Evolutionary conservation across 2,888 invertebrate species (phyloP).

Genomic region (Standfussiana lucernea): DNA sequence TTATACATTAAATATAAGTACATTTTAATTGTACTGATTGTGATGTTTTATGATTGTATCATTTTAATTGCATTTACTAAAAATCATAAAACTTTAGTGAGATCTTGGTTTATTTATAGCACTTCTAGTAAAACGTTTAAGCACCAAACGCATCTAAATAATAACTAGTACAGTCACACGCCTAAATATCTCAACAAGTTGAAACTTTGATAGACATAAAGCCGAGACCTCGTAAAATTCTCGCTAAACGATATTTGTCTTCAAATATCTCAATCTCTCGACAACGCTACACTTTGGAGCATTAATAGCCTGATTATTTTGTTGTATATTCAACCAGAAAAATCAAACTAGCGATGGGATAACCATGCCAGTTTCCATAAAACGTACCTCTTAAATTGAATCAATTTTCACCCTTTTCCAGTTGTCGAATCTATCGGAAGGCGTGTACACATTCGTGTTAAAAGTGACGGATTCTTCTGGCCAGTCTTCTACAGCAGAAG

Average conservation of each 20-base stretch:
- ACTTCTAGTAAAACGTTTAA: background rate
- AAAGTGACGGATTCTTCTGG: conserved; percentile 98
- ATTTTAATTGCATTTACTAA: background rate
- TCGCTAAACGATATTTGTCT: background rate
- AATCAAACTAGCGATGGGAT: background rate
- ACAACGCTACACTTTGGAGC: background rate
- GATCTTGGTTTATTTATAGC: background rate
- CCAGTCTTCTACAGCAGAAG: conserved; percentile 96
- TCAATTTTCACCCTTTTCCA: conserved; percentile 70
- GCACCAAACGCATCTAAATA: background rate
- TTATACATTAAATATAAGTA: background rate
- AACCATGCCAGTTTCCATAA: background rate
- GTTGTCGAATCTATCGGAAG: conserved; percentile 97
- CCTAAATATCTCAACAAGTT: background rate
- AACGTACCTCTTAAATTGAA: background rate
- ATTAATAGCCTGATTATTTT: background rate
- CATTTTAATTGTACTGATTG: background rate
- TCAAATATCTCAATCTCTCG: background rate
- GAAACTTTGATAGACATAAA: background rate
- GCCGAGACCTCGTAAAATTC: background rate
- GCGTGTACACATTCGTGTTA: conserved; percentile 97
- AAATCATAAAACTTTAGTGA: too few relatives aligned
- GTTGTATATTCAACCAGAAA: background rate
- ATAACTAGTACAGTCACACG: background rate
- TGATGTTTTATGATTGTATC: background rate